Conservation (phyloP, 2,888 invertebrate species). For the Erannis defoliaria region DNA sequence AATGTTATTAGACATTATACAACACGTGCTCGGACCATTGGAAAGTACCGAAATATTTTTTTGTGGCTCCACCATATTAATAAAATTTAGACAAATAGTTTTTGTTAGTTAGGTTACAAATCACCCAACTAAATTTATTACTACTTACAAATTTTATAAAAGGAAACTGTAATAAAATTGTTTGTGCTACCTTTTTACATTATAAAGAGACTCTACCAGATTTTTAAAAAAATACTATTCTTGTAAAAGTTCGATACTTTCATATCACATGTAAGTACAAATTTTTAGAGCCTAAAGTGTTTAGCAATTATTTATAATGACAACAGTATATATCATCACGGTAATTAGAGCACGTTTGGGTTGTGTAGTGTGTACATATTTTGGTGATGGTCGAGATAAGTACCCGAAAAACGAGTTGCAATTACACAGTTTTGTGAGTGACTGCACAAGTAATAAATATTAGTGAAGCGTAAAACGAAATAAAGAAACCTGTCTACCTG, state of each 20-base stretch:
- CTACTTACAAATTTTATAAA: no score
- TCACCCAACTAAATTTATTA: no score
- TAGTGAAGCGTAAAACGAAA: constrained; percentile 51
- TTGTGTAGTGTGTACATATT: constrained; percentile 2
- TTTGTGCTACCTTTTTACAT: no score
- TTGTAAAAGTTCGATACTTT: background rate
- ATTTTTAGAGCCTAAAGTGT: background rate
- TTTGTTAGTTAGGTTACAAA: no score
- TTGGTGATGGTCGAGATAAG: constrained; percentile 20
- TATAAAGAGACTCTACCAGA: no score
- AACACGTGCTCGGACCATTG: no score
- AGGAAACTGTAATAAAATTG: no score
- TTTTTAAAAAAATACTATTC: no score
- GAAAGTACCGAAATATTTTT: no score
- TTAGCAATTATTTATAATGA: constrained; percentile 7
- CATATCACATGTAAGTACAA: background rate
- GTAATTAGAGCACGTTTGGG: constrained; percentile 27
- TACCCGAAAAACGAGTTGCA: constrained; percentile 24
- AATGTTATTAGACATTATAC: no score
- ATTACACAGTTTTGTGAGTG: constrained; percentile 39
- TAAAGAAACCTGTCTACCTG: constrained; percentile 53
- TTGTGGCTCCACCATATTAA: no score
- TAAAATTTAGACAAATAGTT: no score
- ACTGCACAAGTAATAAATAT: constrained; percentile 46
- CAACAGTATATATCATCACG: constrained; percentile 7